Evolutionary conservation across 2,888 invertebrate genomes (phyloP).

Genomic region (Oasisia sp.): DNA sequence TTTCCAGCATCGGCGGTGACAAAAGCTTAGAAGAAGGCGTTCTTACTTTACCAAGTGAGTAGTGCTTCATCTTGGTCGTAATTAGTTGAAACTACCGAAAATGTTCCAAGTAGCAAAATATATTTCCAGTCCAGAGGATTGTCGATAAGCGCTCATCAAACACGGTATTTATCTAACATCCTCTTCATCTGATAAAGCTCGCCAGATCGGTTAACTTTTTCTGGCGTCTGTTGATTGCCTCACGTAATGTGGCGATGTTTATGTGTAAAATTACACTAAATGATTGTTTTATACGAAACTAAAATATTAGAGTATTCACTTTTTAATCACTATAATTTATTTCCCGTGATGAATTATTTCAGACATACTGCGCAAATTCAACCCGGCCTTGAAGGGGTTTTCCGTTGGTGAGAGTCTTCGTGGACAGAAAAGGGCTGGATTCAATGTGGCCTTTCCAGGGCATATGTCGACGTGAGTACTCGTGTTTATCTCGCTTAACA

Average conservation of each 20-base stretch:
- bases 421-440: conserved; percentile 22
- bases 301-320: not conserved
- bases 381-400: conserved; percentile 40
- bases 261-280: not conserved
- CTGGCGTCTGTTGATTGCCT: no score
- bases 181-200: no score
- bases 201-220: no score
- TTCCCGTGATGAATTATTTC: not conserved
- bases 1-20: conserved; percentile 33
- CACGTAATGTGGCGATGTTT: no score
- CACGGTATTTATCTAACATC: no score
- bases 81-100: no score
- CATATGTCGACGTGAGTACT: conserved; percentile 20
- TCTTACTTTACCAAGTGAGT: conserved; percentile 32
- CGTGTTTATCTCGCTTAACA: not conserved
- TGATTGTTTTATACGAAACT: not conserved
- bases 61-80: not conserved
- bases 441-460: conserved; percentile 35
- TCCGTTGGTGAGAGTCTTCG: conserved; percentile 27
- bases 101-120: no score
- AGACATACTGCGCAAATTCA: conserved; percentile 42
- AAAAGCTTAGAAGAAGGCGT: conserved; percentile 27
- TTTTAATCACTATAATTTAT: not conserved
- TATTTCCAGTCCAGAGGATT: no score
- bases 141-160: no score